These are phyloP conservation scores for Leptodactylus fuscus DNA, from an alignment of 2,113 vertebrate species.

Conservation along the genomic window DNA sequence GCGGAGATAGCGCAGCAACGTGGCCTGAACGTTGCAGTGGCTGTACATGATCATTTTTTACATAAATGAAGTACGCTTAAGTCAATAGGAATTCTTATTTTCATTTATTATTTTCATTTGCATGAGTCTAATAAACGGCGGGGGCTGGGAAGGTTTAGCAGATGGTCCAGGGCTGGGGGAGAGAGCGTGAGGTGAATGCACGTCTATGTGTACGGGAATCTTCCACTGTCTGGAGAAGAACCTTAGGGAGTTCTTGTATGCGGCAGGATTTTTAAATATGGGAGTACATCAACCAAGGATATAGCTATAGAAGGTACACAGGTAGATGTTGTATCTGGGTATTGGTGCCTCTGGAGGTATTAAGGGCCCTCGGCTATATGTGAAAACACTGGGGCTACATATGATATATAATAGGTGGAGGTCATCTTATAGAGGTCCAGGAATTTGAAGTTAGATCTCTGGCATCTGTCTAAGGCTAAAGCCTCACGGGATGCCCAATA, in stretches of 20 bases:
- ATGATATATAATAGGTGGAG: too few relatives aligned
- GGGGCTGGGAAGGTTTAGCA: background rate
- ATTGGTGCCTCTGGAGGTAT: background rate
- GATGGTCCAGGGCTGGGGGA: background rate
- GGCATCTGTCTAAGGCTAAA: too few relatives aligned
- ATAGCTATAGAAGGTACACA: background rate
- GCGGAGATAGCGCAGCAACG: background rate
- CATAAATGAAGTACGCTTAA: constrained; percentile 36
- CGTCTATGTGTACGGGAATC: background rate
- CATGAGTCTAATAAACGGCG: constrained; percentile 39
- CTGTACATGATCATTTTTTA: constrained; percentile 49
- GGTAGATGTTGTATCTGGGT: background rate
- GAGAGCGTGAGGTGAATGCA: background rate
- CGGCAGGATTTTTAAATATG: background rate
- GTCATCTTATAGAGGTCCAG: too few relatives aligned
- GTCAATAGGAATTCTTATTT: constrained; percentile 50
- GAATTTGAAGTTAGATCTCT: too few relatives aligned
- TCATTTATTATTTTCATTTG: constrained; percentile 54
- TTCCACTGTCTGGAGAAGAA: background rate
- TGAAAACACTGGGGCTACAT: too few relatives aligned
- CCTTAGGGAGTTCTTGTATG: background rate
- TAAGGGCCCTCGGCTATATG: too few relatives aligned
- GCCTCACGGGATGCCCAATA: too few relatives aligned
- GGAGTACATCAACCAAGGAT: background rate
- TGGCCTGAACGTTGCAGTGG: background rate